phyloP scores from a whole-genome alignment of 2,797 vertebrate species.

The Lemur catta region DNA sequence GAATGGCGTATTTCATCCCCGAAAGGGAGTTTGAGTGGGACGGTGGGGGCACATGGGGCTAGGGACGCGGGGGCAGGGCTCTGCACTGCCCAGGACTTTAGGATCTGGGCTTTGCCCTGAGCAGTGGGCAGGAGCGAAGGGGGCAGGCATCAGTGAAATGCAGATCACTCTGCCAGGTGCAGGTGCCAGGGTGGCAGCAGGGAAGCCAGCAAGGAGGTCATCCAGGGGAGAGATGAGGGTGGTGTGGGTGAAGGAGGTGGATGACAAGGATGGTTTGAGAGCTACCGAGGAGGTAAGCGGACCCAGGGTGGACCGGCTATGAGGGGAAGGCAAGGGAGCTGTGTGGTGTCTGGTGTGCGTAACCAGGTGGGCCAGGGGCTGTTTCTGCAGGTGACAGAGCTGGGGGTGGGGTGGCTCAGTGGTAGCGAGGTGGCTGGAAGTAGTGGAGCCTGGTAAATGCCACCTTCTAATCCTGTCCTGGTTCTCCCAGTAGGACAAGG shows the following conservation, averaged over 20 bases:
- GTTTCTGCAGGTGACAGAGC: neutral
- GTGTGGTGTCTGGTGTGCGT: neutral
- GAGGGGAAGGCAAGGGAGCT: no score
- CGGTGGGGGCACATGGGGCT: neutral
- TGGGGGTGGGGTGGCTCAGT: neutral
- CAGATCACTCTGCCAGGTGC: neutral
- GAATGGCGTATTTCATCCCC: neutral
- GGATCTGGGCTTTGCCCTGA: neutral
- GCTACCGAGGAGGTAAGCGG: fast-evolving
- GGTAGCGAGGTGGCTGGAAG: neutral
- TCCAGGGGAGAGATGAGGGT: neutral
- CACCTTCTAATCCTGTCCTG: neutral
- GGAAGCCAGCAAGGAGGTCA: neutral
- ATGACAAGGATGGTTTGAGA: neutral
- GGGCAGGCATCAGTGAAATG: neutral
- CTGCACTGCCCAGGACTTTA: neutral
- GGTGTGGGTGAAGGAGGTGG: neutral
- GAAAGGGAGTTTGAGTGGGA: neutral
- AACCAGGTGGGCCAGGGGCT: neutral
- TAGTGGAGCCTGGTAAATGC: neutral
- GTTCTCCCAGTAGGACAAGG: neutral
- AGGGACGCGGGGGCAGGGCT: neutral
- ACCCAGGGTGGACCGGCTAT: neutral
- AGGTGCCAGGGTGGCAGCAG: neutral
- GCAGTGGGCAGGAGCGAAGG: neutral